phyloP scores from a whole-genome alignment of 2,888 invertebrate genomes.

The Octodonta nipae region DNA sequence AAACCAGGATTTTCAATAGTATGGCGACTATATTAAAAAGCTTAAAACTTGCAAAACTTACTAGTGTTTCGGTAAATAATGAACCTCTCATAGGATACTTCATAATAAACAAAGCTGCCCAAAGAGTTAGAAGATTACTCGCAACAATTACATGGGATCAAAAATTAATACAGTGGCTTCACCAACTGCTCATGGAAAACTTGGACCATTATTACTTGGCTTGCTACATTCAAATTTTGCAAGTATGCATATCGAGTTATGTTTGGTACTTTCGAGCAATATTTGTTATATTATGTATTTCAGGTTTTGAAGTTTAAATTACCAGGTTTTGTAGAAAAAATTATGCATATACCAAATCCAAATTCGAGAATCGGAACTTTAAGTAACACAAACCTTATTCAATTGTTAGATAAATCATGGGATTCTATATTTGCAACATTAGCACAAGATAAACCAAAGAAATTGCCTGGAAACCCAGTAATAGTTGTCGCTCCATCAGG shows the following conservation, averaged over 20 bases:
- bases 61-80: constrained; percentile 43
- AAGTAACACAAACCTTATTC: constrained; percentile 49
- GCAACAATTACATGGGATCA: constrained; percentile 61
- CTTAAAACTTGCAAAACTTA: constrained; percentile 51
- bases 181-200: constrained; percentile 54
- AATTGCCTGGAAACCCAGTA: constrained; percentile 55
- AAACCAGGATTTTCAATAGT: constrained; percentile 52
- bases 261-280: background rate
- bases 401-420: constrained; percentile 57
- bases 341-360: constrained; percentile 45
- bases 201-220: constrained; percentile 52
- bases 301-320: constrained; percentile 51
- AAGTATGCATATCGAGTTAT: constrained; percentile 36
- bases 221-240: constrained; percentile 64
- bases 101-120: constrained; percentile 56
- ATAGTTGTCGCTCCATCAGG: constrained; percentile 50
- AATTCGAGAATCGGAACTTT: constrained; percentile 37
- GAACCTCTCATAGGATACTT: constrained; percentile 57
- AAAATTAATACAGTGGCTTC: constrained; percentile 63
- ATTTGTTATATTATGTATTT: constrained; percentile 7
- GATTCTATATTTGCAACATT: constrained; percentile 44
- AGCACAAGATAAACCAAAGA: constrained; percentile 47
- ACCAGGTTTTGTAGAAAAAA: constrained; percentile 59
- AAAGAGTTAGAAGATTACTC: constrained; percentile 52
- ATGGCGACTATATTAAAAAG: constrained; percentile 51